These are phyloP conservation scores for Eulithis prunata DNA, from an alignment of 2,888 invertebrate genomes.

Conservation along the genomic window DNA sequence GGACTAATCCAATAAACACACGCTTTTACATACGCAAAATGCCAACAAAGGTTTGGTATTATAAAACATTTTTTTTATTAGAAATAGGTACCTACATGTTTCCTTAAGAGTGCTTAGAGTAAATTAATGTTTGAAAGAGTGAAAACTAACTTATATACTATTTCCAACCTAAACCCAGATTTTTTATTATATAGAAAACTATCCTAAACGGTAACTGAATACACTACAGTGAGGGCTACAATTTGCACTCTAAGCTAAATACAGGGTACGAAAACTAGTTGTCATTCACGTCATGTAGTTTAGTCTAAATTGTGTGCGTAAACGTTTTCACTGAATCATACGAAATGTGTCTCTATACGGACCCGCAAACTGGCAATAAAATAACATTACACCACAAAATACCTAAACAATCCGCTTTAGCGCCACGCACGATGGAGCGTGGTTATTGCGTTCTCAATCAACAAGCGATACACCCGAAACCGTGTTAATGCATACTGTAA, in stretches of 20 bases:
- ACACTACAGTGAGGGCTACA: too few relatives aligned
- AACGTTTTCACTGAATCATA: slow-evolving; percentile 37
- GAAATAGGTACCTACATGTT: too few relatives aligned
- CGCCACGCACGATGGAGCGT: slow-evolving; percentile 36
- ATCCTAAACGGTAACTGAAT: too few relatives aligned
- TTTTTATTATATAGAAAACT: too few relatives aligned
- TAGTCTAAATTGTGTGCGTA: slow-evolving; percentile 29
- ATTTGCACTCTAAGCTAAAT: too few relatives aligned
- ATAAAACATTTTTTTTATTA: slow-evolving; percentile 8
- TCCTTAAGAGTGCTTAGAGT: not conserved
- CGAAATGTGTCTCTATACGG: slow-evolving; percentile 39
- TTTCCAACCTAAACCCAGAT: too few relatives aligned
- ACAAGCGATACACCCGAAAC: slow-evolving; percentile 38
- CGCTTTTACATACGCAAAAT: slow-evolving; percentile 22
- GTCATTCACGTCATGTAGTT: slow-evolving; percentile 18
- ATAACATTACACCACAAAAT: slow-evolving; percentile 39
- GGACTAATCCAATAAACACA: slow-evolving; percentile 36
- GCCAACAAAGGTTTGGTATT: slow-evolving; percentile 27
- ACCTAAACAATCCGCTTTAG: slow-evolving; percentile 41
- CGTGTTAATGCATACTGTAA: slow-evolving; percentile 36
- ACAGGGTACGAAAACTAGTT: slow-evolving; percentile 15
- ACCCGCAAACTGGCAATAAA: slow-evolving; percentile 41
- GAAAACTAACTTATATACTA: not conserved
- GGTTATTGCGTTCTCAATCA: slow-evolving; percentile 42
- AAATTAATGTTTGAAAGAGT: slow-evolving; percentile 7